phyloP scores from a whole-genome alignment of 2,797 vertebrate genomes.

The Rhinoraja longicauda region DNA sequence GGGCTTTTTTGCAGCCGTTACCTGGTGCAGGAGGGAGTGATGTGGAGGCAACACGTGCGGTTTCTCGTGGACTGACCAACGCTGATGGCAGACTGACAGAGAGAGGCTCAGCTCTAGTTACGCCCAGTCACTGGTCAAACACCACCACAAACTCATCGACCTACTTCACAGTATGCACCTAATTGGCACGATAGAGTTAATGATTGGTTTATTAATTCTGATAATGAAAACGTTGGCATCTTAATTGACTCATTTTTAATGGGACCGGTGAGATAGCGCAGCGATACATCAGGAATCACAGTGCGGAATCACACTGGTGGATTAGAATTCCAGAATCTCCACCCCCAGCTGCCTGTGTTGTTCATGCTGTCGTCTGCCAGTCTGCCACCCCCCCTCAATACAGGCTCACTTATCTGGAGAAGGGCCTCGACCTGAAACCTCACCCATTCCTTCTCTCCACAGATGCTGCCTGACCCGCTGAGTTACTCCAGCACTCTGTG shows the following conservation, averaged over 20 bases:
- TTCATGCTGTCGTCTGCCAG: no score
- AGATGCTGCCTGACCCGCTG: no score
- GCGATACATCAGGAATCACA: background rate
- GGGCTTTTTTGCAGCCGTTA: background rate
- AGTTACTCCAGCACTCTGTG: no score
- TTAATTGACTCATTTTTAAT: conserved; percentile 31
- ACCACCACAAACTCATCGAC: background rate
- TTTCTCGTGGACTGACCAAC: background rate
- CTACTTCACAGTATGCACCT: background rate
- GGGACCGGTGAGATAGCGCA: background rate
- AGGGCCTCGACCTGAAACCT: no score
- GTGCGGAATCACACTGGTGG: background rate
- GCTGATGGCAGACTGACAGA: background rate
- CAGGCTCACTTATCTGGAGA: background rate
- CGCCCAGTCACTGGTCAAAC: background rate
- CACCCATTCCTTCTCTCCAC: no score
- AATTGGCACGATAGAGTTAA: conserved; percentile 9
- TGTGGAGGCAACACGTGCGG: background rate
- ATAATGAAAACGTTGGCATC: conserved; percentile 26
- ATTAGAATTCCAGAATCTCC: background rate
- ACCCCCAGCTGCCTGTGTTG: background rate
- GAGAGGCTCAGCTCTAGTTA: no score
- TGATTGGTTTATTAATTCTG: conserved; percentile 28
- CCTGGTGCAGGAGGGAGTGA: background rate
- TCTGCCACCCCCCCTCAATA: background rate